Conservation (phyloP, 2,888 invertebrate species). For the Xestobium rufovillosum region DNA sequence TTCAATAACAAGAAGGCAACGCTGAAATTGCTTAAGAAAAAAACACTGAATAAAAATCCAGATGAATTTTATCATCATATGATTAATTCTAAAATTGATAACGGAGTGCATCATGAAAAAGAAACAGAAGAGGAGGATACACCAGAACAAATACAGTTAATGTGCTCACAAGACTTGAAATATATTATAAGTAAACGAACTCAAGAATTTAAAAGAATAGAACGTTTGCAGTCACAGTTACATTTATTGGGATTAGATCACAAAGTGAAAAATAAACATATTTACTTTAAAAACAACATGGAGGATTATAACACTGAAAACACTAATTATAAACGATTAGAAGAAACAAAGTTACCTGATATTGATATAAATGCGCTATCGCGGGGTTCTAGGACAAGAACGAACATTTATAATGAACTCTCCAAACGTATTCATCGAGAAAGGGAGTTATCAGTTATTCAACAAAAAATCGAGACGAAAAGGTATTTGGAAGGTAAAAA, state of each 20-base stretch:
- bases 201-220: slow-evolving; percentile 71
- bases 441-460: slow-evolving; percentile 63
- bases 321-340: slow-evolving; percentile 62
- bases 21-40: slow-evolving; percentile 70
- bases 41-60: slow-evolving; percentile 88
- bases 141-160: slow-evolving; percentile 76
- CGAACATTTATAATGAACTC: slow-evolving; percentile 64
- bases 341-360: slow-evolving; percentile 52
- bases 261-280: slow-evolving; percentile 64
- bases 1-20: slow-evolving; percentile 76
- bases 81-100: slow-evolving; percentile 73
- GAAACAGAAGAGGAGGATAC: slow-evolving; percentile 67
- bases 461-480: slow-evolving; percentile 72
- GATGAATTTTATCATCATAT: slow-evolving; percentile 99
- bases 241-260: slow-evolving; percentile 74
- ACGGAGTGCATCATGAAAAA: slow-evolving; percentile 57
- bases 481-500: slow-evolving; percentile 59
- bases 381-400: slow-evolving; percentile 51
- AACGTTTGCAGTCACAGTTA: slow-evolving; percentile 65
- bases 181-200: slow-evolving; percentile 82
- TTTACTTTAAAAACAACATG: slow-evolving; percentile 62
- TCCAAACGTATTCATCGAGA: slow-evolving; percentile 70
- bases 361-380: slow-evolving; percentile 49
- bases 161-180: slow-evolving; percentile 86
- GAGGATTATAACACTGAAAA: slow-evolving; percentile 50